Percentiles rank a stretch among this genome's conserved stretches.
phyloP scores from a whole-genome alignment of 2,888 invertebrate species.

The Scotopteryx bipunctaria region DNA sequence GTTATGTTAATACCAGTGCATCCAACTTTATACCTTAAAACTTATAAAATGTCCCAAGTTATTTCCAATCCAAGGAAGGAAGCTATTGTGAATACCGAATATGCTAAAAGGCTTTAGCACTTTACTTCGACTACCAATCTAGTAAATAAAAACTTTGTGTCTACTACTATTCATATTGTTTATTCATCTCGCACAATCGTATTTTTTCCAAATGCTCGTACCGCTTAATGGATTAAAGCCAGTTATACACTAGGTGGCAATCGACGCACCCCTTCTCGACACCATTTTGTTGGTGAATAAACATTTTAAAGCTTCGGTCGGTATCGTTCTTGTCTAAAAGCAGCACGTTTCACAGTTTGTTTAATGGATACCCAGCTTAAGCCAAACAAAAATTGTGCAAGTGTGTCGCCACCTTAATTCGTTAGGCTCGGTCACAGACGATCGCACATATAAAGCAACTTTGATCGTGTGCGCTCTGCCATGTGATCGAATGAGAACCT shows the following conservation, averaged over 20 bases:
- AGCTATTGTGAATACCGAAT: conserved; percentile 43
- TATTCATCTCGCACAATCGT: conserved; percentile 1
- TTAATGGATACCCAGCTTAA: conserved; percentile 18
- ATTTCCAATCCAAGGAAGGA: conserved; percentile 59
- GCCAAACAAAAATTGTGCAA: conserved; percentile 53
- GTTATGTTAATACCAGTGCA: conserved; percentile 77
- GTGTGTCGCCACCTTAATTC: conserved; percentile 69
- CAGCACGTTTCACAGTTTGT: neutral
- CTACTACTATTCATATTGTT: conserved; percentile 7
- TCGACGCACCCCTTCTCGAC: too few relatives aligned
- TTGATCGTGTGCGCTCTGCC: conserved; percentile 77
- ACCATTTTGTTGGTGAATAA: too few relatives aligned
- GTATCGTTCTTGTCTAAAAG: neutral
- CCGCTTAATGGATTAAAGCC: conserved; percentile 7
- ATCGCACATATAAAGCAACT: conserved; percentile 67
- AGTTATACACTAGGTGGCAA: neutral
- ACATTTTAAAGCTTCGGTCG: too few relatives aligned
- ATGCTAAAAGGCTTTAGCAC: conserved; percentile 32
- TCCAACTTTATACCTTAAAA: conserved; percentile 70
- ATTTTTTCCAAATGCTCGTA: conserved; percentile 8
- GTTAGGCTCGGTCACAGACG: conserved; percentile 69
- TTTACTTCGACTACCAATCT: conserved; percentile 24
- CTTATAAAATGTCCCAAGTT: conserved; percentile 70
- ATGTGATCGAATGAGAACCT: conserved; percentile 71
- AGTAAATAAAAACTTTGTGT: conserved; percentile 16